Base-by-base conservation (phyloP, 2,888 invertebrate species). In the Tetragonisca angustula region DNA sequence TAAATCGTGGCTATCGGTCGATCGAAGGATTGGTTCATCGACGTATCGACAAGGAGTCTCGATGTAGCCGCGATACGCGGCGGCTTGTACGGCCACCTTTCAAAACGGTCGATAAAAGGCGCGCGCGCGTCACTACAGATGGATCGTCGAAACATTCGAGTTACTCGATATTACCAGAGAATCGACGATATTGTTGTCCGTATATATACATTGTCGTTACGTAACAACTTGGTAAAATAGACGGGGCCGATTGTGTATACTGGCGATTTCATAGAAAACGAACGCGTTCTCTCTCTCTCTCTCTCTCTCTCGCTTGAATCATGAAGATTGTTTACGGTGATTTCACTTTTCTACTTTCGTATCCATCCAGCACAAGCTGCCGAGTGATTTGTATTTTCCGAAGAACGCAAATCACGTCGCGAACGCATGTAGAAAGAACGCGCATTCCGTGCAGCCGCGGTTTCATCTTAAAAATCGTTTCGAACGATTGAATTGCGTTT, bases 141-240 rank as follows among this genome's bases (percentile, higher is more conserved):
- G 50, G 43, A 62, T 62, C 27, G 27, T 59, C 59, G 71, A 52
- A 67, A 56, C 81, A 15, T 50, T 49, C 50, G 68, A 74, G 36
- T 74, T 65, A 52, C 64, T 50, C 54, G 43, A 69, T 52, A 65
- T 64, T 43, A n/a, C 24, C n/a, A 32, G 59, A 36, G 65, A 70
- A 79, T 70, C 24, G 70, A 49, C 52, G n/a, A 19, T 79, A 70
- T 70, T 70, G 70, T 79, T 52, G 52, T 24, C 52, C 19, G 68
- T 49, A 19, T 27, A 19, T 61, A 19, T n/a, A 69, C 36, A 36
- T 78, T 15, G 73, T 67, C 43, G n/a, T 70, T 82, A 71, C 74
- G 65, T 64, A 74, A 78, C 64, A 43, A 73, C 52, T 43, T 54
- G 19, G 11, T 54, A 21, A 13, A 36, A n/a, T 17, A 43, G 54